A percentile compares a stretch with the other conserved stretches of the same genome.
phyloP scores from a whole-genome alignment of 2,797 vertebrate genomes.

The Cossypha polioptera region DNA sequence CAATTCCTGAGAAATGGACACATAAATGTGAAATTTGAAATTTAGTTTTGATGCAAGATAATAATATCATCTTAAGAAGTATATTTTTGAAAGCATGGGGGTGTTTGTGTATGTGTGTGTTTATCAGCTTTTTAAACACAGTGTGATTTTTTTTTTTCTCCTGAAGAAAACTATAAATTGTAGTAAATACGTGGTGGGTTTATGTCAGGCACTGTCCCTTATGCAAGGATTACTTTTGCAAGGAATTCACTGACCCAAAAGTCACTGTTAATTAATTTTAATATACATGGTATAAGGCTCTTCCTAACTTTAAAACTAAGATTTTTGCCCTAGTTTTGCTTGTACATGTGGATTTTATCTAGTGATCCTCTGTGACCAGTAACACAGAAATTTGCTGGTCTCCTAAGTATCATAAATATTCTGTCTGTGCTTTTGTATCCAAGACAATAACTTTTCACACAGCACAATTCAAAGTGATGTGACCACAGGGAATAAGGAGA shows the following conservation, averaged over 20 bases:
- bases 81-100: neutral
- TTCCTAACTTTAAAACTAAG: neutral
- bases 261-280: neutral
- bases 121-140: neutral
- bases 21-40: neutral
- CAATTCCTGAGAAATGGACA: neutral
- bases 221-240: neutral
- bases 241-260: neutral
- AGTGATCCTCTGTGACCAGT: neutral
- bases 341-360: neutral
- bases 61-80: neutral
- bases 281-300: neutral
- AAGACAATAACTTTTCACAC: conserved; percentile 19
- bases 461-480: neutral
- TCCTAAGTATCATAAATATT: conserved; percentile 3
- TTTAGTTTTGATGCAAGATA: neutral
- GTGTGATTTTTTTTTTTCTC: neutral
- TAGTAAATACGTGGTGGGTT: neutral
- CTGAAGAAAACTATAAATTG: neutral
- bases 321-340: neutral
- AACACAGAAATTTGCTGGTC: neutral
- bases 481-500: neutral
- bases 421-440: neutral
- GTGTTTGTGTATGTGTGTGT: neutral
- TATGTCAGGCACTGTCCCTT: neutral